phyloP scores from a whole-genome alignment of 2,113 vertebrate genomes.

The Anarhynchus alexandrinus region DNA sequence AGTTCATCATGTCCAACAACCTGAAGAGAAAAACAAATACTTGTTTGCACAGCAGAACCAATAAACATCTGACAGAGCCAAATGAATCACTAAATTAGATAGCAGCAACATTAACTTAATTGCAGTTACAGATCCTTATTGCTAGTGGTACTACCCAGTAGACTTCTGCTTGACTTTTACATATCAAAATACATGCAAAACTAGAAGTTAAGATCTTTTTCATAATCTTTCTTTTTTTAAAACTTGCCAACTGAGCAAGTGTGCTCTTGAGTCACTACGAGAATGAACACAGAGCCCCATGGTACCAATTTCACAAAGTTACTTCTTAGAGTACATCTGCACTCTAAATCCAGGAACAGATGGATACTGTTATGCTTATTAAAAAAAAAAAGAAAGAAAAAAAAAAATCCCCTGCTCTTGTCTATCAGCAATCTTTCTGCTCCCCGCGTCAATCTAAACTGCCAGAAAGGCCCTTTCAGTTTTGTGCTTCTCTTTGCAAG shows the following conservation, averaged over 20 bases:
- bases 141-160: neutral
- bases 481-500: neutral
- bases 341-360: conserved; percentile 33
- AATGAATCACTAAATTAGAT: neutral
- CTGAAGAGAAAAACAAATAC: neutral
- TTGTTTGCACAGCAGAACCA: neutral
- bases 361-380: conserved; percentile 22
- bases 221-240: neutral
- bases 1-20: neutral
- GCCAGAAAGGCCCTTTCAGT: neutral
- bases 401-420: neutral
- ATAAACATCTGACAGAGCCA: neutral
- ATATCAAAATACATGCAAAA: neutral
- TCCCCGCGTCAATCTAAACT: neutral
- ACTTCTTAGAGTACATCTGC: neutral
- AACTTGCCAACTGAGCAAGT: neutral
- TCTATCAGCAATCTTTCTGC: neutral
- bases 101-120: neutral
- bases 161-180: neutral
- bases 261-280: neutral
- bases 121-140: neutral
- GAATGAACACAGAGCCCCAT: neutral
- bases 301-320: neutral
- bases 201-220: neutral
- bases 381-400: neutral